Base-by-base conservation (phyloP, 2,113 vertebrate species). In the Microtus pennsylvanicus region DNA sequence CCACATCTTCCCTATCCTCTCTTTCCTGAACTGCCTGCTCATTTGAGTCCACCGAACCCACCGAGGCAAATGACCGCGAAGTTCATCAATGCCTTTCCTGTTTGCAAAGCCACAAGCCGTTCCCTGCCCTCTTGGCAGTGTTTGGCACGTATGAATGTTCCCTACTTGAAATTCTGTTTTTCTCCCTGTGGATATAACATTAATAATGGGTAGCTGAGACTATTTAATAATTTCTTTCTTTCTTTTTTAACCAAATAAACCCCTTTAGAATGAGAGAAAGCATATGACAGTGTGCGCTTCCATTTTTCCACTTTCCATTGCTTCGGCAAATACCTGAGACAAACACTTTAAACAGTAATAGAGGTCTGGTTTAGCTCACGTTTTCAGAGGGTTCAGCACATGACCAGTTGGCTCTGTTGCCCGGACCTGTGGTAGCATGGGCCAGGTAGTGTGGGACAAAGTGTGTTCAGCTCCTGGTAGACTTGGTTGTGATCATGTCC, bases 51-150 rank as follows among this genome's bases (percentile, higher is more conserved):
- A n/a, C 50, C 28, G 63, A 92, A n/a, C 16, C 3, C 3, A 47
- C 78, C 30, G 33, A 58, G 38, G 61, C n/a, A 14, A 52, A 2
- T 42, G 16, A 13, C 11, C 5, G 3, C 33, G 14, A 10, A 42
- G 61, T 45, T 47, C n/a, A 21, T 28, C 50, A 17, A 10, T 14
- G 14, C 47, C 58, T 24, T 81, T 7, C 5, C 21, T 42, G 14
- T 69, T 13, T 30, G 47, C 11, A 63, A 82, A 77, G 5, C 24
- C 47, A 42, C 14, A 9, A 24, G 47, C 24, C 9, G 6, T 50
- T 42, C 45, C 19, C 65, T 30, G 11, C 8, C 12, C 14, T 69
- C 21, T 52, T 0, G 4, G 47, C 2, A 24, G 35, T 28, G 8
- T 69, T 26, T 24, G 47, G 9, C 24, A 26, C 26, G 0, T 35